Evolutionary conservation across 2,888 invertebrate species (phyloP).

Genomic region (Alsophila aescularia): DNA sequence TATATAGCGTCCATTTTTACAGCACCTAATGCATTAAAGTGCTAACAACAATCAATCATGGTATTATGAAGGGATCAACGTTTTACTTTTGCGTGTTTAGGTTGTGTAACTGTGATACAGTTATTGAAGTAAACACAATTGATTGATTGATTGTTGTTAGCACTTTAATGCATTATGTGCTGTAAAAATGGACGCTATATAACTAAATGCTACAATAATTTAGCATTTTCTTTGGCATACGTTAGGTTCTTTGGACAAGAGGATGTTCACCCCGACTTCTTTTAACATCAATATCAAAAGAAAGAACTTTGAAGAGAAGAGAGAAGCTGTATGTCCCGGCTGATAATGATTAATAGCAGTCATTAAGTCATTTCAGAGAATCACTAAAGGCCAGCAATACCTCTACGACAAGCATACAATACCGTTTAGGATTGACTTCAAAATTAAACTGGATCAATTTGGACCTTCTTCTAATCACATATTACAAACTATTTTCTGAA

Average conservation of each 20-base stretch:
- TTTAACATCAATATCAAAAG: slow-evolving; percentile 7
- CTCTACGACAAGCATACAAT: no score
- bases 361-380: no score
- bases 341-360: no score
- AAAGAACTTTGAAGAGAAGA: no score
- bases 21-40: slow-evolving; percentile 63
- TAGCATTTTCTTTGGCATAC: slow-evolving; percentile 23
- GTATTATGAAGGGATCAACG: slow-evolving; percentile 66
- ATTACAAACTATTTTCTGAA: no score
- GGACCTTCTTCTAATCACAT: no score
- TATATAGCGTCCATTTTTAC: slow-evolving; percentile 50
- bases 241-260: slow-evolving; percentile 3
- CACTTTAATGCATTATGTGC: slow-evolving; percentile 53
- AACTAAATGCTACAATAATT: slow-evolving; percentile 28
- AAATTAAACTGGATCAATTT: no score
- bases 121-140: not conserved
- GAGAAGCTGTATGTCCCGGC: no score
- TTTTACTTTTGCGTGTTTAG: slow-evolving; percentile 65
- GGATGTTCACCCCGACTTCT: not conserved
- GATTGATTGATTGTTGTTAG: slow-evolving; percentile 75
- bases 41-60: slow-evolving; percentile 74
- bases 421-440: no score
- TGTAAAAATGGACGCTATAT: slow-evolving; percentile 40
- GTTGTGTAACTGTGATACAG: slow-evolving; percentile 52
- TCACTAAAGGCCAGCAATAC: no score